Evolutionary conservation across 2,888 invertebrate species (phyloP).

Genomic region (Graphium colonna): DNA sequence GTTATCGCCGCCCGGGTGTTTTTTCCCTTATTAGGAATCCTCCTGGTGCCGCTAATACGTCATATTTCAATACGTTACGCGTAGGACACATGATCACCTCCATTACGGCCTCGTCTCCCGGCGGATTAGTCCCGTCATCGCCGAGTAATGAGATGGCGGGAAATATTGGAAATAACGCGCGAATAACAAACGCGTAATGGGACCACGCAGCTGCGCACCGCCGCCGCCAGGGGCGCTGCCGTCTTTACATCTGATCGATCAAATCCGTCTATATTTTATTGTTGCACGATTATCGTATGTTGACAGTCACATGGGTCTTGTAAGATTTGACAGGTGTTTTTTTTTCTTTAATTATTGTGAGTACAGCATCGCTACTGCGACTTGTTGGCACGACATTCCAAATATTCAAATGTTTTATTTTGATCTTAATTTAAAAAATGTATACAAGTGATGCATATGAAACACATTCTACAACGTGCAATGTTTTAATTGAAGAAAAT

Average conservation of each 20-base stretch:
- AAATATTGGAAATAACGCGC: slow-evolving; percentile 72
- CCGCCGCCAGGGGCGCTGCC: slow-evolving; percentile 53
- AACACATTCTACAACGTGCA: too few relatives aligned
- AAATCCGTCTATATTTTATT: slow-evolving; percentile 7
- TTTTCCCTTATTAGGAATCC: slow-evolving; percentile 64
- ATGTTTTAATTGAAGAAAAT: too few relatives aligned
- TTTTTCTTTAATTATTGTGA: too few relatives aligned
- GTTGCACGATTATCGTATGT: background rate
- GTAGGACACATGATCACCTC: slow-evolving; percentile 75
- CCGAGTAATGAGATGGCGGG: slow-evolving; percentile 74
- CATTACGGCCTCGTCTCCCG: slow-evolving; percentile 72
- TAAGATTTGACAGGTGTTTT: background rate
- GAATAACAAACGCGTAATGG: slow-evolving; percentile 65
- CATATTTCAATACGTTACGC: slow-evolving; percentile 73
- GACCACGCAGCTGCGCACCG: slow-evolving; percentile 54
- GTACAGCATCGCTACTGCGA: too few relatives aligned
- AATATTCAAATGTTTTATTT: too few relatives aligned
- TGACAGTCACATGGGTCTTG: background rate
- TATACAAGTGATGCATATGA: too few relatives aligned
- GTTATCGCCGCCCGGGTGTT: slow-evolving; percentile 30
- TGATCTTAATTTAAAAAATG: too few relatives aligned
- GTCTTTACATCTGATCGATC: slow-evolving; percentile 27
- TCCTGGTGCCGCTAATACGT: slow-evolving; percentile 69
- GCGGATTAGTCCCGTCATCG: slow-evolving; percentile 68
- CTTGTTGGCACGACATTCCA: too few relatives aligned